phyloP scores from a whole-genome alignment of 2,113 vertebrate species.

The Grus americana region DNA sequence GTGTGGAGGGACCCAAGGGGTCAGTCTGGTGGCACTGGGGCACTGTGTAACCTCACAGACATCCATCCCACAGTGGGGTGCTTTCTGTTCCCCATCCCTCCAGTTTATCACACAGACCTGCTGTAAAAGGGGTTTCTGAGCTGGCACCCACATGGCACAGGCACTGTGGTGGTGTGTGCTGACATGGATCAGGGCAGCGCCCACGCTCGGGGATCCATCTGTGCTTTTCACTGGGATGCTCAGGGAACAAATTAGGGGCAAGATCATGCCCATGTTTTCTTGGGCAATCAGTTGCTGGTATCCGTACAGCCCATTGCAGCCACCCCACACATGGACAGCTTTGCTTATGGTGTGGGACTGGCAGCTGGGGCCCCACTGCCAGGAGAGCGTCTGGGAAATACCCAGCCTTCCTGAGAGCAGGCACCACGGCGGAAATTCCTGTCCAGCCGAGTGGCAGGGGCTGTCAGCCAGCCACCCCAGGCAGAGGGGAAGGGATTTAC shows the following conservation, averaged over 20 bases:
- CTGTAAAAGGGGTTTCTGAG: neutral
- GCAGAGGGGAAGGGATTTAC: neutral
- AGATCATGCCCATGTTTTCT: rapidly evolving
- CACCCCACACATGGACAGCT: rapidly evolving
- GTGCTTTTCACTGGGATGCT: neutral
- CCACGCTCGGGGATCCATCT: neutral
- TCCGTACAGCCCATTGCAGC: rapidly evolving
- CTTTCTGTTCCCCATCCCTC: neutral
- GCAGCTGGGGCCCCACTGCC: neutral
- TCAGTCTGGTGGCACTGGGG: neutral
- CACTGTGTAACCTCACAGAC: neutral
- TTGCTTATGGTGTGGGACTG: neutral
- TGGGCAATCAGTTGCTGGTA: too few relatives aligned
- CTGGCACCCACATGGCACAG: rapidly evolving
- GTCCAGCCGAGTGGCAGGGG: rapidly evolving
- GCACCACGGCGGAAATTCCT: rapidly evolving
- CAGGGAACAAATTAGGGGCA: rapidly evolving
- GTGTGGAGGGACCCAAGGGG: neutral
- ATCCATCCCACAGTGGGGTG: neutral
- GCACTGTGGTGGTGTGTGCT: neutral
- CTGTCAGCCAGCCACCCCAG: rapidly evolving
- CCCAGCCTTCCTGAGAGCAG: neutral
- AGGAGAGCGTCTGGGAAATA: neutral
- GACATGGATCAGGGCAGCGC: neutral
- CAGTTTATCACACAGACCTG: neutral